Evolutionary conservation across 2,113 vertebrate species (phyloP).

Genomic region (Platanista minor): DNA sequence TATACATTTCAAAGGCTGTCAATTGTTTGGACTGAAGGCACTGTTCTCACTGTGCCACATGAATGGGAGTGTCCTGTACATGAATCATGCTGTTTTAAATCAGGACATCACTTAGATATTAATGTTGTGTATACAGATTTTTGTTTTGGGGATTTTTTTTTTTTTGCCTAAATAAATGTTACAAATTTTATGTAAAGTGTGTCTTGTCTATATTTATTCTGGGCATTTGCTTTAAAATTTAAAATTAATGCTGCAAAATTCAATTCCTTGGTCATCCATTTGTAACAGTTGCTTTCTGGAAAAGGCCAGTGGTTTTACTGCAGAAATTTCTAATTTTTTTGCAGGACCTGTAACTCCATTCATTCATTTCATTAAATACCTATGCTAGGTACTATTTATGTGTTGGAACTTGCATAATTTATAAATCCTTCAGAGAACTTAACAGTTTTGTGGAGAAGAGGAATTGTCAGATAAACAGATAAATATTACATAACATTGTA

Average conservation of each 20-base stretch:
- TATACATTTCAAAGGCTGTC: conserved; percentile 51
- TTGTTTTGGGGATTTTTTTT: conserved; percentile 28
- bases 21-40: conserved; percentile 32
- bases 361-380: conserved; percentile 25
- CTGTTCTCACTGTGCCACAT: conserved; percentile 33
- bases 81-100: conserved; percentile 64
- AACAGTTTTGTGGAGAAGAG: not conserved
- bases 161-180: conserved; percentile 75
- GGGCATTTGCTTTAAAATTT: conserved; percentile 10
- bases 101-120: conserved; percentile 59
- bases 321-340: not conserved
- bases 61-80: conserved; percentile 20
- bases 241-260: not conserved
- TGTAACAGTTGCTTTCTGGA: not conserved
- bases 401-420: not conserved
- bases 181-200: conserved; percentile 66
- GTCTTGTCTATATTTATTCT: conserved; percentile 39
- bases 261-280: not conserved
- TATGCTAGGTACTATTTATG: not conserved
- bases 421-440: not conserved
- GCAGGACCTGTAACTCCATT: not conserved
- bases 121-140: conserved; percentile 62
- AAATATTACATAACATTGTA: not conserved
- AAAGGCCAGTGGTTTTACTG: not conserved
- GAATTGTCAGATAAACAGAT: not conserved